A percentile compares a stretch with the other conserved stretches of the same genome.
Conservation (phyloP, 92 coral and sea anemone species). For the Desmophyllum pertusum region DNA sequence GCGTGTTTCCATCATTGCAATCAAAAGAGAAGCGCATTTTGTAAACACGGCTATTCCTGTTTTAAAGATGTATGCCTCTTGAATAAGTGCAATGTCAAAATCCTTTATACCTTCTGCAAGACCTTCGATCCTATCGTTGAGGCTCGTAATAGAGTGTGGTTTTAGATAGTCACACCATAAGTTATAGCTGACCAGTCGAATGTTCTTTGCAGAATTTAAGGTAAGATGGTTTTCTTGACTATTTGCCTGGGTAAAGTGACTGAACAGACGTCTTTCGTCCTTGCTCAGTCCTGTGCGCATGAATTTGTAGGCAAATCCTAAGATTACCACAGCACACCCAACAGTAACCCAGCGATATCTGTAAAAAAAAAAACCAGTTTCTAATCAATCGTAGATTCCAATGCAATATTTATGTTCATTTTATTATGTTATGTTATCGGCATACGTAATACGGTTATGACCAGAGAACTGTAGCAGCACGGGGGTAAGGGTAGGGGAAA, state of each 20-base stretch:
- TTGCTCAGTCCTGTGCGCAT: not conserved
- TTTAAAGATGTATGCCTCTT: conserved; percentile 70
- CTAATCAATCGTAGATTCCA: too few species aligned
- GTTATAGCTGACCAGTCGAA: conserved; percentile 65
- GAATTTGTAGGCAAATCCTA: not conserved
- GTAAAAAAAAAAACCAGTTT: not conserved
- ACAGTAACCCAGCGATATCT: not conserved
- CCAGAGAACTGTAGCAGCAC: too few species aligned
- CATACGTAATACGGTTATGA: too few species aligned
- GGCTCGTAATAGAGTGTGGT: conserved; percentile 18
- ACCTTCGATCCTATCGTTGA: conserved; percentile 57
- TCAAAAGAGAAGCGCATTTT: conserved; percentile 60
- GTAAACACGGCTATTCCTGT: conserved; percentile 63
- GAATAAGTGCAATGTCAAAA: conserved; percentile 66
- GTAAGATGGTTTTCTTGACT: not conserved
- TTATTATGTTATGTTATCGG: too few species aligned
- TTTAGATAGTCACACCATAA: conserved; percentile 67
- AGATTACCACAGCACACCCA: not conserved
- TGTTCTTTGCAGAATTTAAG: not conserved
- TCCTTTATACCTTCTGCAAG: conserved; percentile 66
- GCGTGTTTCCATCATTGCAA: conserved; percentile 54
- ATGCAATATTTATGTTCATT: too few species aligned
- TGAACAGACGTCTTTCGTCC: not conserved
- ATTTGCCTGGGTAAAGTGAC: not conserved
- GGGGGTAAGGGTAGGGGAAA: too few species aligned